Conservation (phyloP, 2,888 invertebrate genomes). For the Spatulosminthurus flaviceps region DNA sequence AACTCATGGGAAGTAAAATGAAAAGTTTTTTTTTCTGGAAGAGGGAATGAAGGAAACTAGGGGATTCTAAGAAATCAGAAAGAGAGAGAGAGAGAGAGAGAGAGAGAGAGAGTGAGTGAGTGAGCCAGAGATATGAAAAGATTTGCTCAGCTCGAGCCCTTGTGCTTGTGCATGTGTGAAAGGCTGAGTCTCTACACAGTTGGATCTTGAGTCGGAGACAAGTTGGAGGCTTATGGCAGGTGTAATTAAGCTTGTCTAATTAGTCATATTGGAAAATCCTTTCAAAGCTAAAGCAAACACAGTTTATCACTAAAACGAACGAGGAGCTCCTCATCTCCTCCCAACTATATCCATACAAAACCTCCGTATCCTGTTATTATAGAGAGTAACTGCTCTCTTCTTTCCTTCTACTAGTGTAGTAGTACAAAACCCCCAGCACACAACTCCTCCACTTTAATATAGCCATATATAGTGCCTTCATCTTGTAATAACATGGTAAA, state of each 20-base stretch:
- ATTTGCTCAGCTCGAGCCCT: conserved; percentile 26
- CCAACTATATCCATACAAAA: too few species aligned
- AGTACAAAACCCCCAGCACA: too few species aligned
- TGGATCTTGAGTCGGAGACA: conserved; percentile 18
- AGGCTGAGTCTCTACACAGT: conserved; percentile 31
- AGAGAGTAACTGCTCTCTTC: too few species aligned
- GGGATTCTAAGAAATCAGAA: conserved; percentile 26
- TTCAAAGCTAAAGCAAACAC: conserved; percentile 49
- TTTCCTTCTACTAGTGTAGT: too few species aligned
- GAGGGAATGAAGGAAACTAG: not conserved
- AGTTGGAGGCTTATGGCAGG: conserved; percentile 49
- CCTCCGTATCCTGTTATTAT: too few species aligned
- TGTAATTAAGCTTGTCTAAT: conserved; percentile 55
- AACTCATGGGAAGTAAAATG: not conserved
- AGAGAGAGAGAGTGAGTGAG: too few species aligned
- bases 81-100: not conserved
- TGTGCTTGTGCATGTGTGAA: conserved; percentile 24
- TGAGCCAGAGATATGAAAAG: conserved; percentile 42
- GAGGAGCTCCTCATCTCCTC: not conserved
- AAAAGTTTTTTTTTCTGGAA: conserved; percentile 14
- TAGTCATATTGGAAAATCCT: conserved; percentile 53
- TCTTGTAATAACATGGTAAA: too few species aligned
- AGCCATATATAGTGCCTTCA: too few species aligned
- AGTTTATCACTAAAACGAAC: conserved; percentile 44
- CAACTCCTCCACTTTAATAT: too few species aligned